Percentiles rank a stretch among this genome's conserved stretches.
Evolutionary conservation across 1,140 invertebrate species (phyloP).

Genomic region (Leptinotarsa undecemlineata): DNA sequence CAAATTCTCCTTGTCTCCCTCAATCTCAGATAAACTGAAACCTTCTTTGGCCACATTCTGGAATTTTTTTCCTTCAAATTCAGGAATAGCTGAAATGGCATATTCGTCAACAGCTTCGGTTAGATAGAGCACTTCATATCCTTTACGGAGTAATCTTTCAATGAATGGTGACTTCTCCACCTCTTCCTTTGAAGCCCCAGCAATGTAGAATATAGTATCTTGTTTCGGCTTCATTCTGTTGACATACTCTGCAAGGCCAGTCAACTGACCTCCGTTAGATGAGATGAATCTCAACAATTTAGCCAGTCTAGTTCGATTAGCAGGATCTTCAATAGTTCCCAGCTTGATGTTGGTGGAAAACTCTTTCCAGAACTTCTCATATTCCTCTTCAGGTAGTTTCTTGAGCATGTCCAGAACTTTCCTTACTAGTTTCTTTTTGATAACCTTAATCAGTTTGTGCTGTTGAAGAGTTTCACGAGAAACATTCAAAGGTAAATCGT

Average conservation of each 20-base stretch:
- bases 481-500: constrained; percentile 98
- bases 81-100: constrained; percentile 93
- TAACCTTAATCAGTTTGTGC: constrained; percentile 96
- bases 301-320: constrained; percentile 92
- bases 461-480: constrained; percentile 98
- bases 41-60: constrained; percentile 99
- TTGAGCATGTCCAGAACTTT: constrained; percentile 99
- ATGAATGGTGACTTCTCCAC: constrained; percentile 94
- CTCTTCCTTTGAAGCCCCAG: constrained; percentile 85
- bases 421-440: constrained; percentile 97
- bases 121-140: constrained; percentile 95
- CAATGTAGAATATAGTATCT: constrained; percentile 95
- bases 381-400: constrained; percentile 91
- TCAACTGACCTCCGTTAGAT: constrained; percentile 74
- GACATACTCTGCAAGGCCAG: constrained; percentile 88
- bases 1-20: constrained; percentile 80
- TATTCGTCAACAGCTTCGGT: constrained; percentile 99
- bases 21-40: constrained; percentile 82
- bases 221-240: constrained; percentile 97
- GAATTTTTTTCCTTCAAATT: constrained; percentile 99
- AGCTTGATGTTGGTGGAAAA: constrained; percentile 92
- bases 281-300: constrained; percentile 93
- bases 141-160: constrained; percentile 67
- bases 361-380: constrained; percentile 97
- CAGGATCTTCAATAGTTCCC: constrained; percentile 94